Percentiles rank a stretch among this genome's conserved stretches.
phyloP scores from a whole-genome alignment of 1,140 invertebrate species.

The Akabosia matsudoensis region DNA sequence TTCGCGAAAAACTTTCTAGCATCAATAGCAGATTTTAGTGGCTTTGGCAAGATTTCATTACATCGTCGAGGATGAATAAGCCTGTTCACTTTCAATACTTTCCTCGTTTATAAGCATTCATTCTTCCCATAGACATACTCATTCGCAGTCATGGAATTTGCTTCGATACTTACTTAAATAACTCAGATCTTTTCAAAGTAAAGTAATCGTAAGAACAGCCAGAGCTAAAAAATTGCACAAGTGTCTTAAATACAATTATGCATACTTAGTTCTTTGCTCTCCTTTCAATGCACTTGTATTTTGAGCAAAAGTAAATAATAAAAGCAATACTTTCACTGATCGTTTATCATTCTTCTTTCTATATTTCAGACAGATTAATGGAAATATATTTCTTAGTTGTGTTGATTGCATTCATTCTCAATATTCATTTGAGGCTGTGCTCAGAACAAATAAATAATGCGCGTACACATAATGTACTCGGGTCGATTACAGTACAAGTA shows the following conservation, averaged over 20 bases:
- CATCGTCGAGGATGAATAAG: background rate
- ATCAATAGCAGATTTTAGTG: background rate
- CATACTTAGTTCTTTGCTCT: too few species aligned
- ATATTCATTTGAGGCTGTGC: too few species aligned
- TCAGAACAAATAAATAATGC: too few species aligned
- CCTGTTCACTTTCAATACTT: background rate
- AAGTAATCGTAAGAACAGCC: background rate
- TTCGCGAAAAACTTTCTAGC: background rate
- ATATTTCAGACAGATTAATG: too few species aligned
- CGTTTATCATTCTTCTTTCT: too few species aligned
- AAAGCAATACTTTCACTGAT: too few species aligned
- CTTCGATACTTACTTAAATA: background rate
- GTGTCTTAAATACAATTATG: too few species aligned
- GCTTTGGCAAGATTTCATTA: constrained; percentile 10
- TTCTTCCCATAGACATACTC: background rate
- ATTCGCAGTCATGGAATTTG: too few species aligned
- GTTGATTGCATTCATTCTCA: too few species aligned
- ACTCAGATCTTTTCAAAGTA: background rate
- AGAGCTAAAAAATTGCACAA: background rate
- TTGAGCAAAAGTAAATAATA: background rate
- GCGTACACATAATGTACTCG: too few species aligned
- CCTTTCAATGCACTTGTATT: background rate
- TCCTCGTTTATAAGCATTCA: background rate
- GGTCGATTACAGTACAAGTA: too few species aligned
- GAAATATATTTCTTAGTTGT: too few species aligned